Conservation (phyloP, 2,888 invertebrate genomes). For the Cabera pusaria region DNA sequence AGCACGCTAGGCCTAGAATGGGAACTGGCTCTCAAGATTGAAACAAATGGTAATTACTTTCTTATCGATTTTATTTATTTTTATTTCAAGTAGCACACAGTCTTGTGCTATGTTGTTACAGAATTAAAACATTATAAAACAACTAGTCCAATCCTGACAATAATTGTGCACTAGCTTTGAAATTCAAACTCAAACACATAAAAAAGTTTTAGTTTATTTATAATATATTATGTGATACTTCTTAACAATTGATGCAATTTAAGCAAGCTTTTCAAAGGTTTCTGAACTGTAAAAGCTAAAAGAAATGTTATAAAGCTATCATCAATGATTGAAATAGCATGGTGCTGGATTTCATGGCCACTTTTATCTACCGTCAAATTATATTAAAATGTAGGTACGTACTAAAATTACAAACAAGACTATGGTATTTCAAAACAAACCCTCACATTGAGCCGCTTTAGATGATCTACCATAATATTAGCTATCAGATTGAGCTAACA, state of each 20-base stretch:
- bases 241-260: no score
- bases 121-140: constrained; percentile 57
- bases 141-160: constrained; percentile 60
- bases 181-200: constrained; percentile 41
- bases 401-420: constrained; percentile 8
- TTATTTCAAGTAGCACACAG: constrained; percentile 70
- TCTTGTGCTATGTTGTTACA: constrained; percentile 70
- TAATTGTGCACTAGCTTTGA: constrained; percentile 69
- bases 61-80: constrained; percentile 61
- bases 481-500: no score
- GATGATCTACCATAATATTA: no score
- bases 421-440: constrained; percentile 6
- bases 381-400: constrained; percentile 7
- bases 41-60: no score
- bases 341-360: constrained; percentile 41
- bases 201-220: constrained; percentile 25
- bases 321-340: constrained; percentile 42
- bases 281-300: constrained; percentile 16
- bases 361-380: constrained; percentile 37
- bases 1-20: no score
- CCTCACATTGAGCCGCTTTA: no score
- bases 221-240: no score
- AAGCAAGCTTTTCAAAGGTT: constrained; percentile 26
- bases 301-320: constrained; percentile 3
- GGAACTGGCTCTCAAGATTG: no score